Percentiles rank a stretch among this genome's conserved stretches.
Conservation (phyloP, 1,140 invertebrate species). For the Heliothis subflexa region DNA sequence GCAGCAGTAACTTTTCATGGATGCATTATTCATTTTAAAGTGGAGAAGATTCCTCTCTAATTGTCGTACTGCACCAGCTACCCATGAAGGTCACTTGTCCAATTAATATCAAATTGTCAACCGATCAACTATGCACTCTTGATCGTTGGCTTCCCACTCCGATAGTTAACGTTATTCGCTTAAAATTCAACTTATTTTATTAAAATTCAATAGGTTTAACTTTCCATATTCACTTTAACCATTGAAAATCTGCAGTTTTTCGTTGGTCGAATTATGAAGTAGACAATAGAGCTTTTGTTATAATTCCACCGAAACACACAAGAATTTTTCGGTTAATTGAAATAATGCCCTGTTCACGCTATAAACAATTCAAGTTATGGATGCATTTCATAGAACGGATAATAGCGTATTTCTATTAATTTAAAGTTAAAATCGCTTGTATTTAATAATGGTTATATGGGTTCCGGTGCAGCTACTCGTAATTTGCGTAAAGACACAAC, state of each 20-base stretch:
- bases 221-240: neutral
- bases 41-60: neutral
- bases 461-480: neutral
- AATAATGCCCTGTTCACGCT: too few species aligned
- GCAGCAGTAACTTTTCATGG: neutral
- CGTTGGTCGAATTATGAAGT: neutral
- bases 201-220: slow-evolving; percentile 1
- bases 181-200: slow-evolving; percentile 16
- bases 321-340: neutral
- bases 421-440: too few species aligned
- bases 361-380: too few species aligned
- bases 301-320: neutral
- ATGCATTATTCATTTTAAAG: neutral
- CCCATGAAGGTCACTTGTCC: slow-evolving; percentile 17
- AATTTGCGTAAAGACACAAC: slow-evolving; percentile 1
- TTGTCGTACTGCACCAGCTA: slow-evolving; percentile 1
- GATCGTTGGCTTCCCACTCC: slow-evolving; percentile 1
- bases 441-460: too few species aligned
- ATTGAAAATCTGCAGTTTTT: neutral
- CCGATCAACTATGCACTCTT: slow-evolving; percentile 18
- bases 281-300: neutral
- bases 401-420: too few species aligned
- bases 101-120: slow-evolving; percentile 27
- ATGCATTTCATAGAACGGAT: too few species aligned
- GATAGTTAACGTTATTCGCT: slow-evolving; percentile 2